Percentiles rank a stretch among this genome's conserved stretches.
These are phyloP conservation scores for Rutilus rutilus DNA, from an alignment of 2,113 vertebrate species.

Conservation along the genomic window DNA sequence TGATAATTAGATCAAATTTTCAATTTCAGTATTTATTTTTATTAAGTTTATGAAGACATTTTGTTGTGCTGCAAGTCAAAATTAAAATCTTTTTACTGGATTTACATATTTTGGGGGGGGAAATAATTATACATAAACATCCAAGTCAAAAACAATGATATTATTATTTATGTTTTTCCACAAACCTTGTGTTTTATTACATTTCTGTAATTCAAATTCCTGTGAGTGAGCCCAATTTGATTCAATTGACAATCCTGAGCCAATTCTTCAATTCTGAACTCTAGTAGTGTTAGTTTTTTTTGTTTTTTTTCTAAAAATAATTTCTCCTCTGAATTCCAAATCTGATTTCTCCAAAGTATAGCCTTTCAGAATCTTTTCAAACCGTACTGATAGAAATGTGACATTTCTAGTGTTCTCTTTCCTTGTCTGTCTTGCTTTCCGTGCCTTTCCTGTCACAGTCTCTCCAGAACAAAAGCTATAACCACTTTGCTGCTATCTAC, in stretches of 20 bases:
- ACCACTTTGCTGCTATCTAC: slow-evolving; percentile 99
- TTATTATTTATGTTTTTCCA: neutral
- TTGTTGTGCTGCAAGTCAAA: too few species aligned
- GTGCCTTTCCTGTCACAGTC: slow-evolving; percentile 78
- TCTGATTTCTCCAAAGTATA: neutral
- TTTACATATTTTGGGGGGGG: neutral
- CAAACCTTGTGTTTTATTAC: neutral
- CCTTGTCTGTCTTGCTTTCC: neutral
- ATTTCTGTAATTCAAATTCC: too few species aligned
- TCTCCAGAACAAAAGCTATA: slow-evolving; percentile 97
- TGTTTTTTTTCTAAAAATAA: neutral
- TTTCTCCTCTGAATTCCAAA: neutral
- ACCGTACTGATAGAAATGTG: neutral
- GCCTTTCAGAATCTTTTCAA: neutral
- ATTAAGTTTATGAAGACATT: too few species aligned
- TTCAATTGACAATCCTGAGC: neutral
- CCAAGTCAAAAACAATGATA: neutral
- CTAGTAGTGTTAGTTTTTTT: neutral
- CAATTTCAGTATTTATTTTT: too few species aligned
- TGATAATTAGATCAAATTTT: too few species aligned
- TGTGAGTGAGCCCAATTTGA: too few species aligned
- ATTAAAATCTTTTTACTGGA: neutral
- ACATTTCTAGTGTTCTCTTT: slow-evolving; percentile 1
- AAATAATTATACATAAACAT: neutral
- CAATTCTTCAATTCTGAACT: neutral